Conservation (phyloP, 1,140 invertebrate species). For the Prorops nasuta region DNA sequence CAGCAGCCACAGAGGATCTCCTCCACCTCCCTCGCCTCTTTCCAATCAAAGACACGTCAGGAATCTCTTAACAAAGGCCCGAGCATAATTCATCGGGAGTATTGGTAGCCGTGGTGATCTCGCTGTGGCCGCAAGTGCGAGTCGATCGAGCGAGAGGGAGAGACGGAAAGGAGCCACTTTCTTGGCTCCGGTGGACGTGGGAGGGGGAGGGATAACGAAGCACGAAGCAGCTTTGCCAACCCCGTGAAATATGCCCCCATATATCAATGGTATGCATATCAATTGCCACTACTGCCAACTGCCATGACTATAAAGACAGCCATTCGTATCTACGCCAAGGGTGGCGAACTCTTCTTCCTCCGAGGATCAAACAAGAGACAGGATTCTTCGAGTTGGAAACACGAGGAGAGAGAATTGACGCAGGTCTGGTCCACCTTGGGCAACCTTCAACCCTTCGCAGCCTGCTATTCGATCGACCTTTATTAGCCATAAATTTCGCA, state of each 20-base stretch:
- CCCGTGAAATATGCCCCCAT: conserved; percentile 35
- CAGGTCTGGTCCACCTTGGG: too few relatives aligned
- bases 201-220: neutral
- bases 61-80: conserved; percentile 29
- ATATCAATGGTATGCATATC: conserved; percentile 36
- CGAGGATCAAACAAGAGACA: neutral
- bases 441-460: too few relatives aligned
- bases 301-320: conserved; percentile 33
- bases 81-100: conserved; percentile 29
- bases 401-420: neutral
- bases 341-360: conserved; percentile 2
- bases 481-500: conserved; percentile 37
- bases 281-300: conserved; percentile 38
- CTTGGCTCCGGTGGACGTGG: neutral
- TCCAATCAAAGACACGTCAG: conserved; percentile 35
- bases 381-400: neutral
- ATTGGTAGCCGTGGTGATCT: conserved; percentile 26
- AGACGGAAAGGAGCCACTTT: neutral
- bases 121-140: neutral
- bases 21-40: conserved; percentile 1
- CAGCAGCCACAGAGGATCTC: neutral
- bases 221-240: conserved; percentile 25
- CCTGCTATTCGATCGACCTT: conserved; percentile 37
- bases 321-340: conserved; percentile 19
- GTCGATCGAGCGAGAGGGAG: neutral